Evolutionary conservation across 2,797 vertebrate genomes (phyloP), one percentile per base, ranked within the genome.

Genomic region (Rhinophrynus dorsalis): DNA sequence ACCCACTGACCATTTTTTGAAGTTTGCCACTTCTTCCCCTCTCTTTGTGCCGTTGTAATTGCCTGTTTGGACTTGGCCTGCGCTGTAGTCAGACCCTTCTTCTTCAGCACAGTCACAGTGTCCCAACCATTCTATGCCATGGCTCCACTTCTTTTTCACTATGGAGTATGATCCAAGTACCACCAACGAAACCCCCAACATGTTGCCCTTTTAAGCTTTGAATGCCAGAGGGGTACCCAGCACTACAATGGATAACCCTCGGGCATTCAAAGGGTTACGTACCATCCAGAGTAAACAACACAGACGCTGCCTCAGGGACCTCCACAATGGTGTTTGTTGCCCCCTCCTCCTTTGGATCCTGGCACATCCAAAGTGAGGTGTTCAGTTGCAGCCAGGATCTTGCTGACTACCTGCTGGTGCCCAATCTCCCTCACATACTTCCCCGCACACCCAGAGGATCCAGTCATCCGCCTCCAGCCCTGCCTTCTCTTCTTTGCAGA

Each of bases 41-140:
- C n/a, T n/a, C n/a, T n/a, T n/a, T n/a, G n/a, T n/a, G n/a, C n/a
- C n/a, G n/a, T n/a, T n/a, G n/a, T n/a, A n/a, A n/a, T 83, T 81
- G 95, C 94, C 94, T 97, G 94, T 85, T 95, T 95, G 74, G 93
- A 95, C 81, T 94, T 96, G 81, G 94, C 86, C 88, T 96, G 94
- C 18, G 94, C 90, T 76, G 92, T 91, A 29, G 92, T 94, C 40
- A 94, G 94, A 58, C 94, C 93, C 81, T 95, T 96, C 91, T 96
- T 96, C 84, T 94, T 92, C 86, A 96, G 77, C 47, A 96, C 93
- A 50, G 94, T 97, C 71, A 97, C 95, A 21, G 93, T 96, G 63
- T 96, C 94, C 95, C 95, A 96, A 82, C 95, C 95, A 76, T 94
- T 94, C 74, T 96, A 93, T 76, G 94, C 95, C 95, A 96, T 96